Evolutionary conservation across 2,888 invertebrate species (phyloP).

Genomic region (Synanthedon vespiformis): DNA sequence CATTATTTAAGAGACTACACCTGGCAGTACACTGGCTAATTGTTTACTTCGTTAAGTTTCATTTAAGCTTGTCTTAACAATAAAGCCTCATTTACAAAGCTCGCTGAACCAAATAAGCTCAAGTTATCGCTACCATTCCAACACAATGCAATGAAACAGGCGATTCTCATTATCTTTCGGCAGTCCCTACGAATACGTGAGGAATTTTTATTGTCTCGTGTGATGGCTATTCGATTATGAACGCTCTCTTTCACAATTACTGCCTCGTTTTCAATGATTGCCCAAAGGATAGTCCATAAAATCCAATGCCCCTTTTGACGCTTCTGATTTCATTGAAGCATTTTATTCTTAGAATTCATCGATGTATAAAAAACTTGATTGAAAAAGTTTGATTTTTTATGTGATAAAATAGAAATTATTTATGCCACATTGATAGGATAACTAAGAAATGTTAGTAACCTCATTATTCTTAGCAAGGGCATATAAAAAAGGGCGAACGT

Average conservation of each 20-base stretch:
- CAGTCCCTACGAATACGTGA: constrained; percentile 1
- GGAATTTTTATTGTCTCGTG: constrained; percentile 4
- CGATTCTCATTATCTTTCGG: neutral
- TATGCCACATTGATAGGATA: no score
- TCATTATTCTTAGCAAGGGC: no score
- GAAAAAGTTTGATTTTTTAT: no score
- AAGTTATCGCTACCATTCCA: neutral
- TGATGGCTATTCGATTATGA: constrained; percentile 4
- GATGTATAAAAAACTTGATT: no score
- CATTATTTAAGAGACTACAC: neutral
- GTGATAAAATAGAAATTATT: no score
- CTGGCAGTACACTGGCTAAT: neutral
- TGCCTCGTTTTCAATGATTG: constrained; percentile 3
- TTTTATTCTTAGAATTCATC: neutral
- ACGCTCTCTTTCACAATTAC: constrained; percentile 1
- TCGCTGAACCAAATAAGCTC: neutral
- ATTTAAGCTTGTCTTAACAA: neutral
- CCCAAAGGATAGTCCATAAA: constrained; percentile 4
- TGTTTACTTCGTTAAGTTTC: neutral
- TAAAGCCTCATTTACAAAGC: neutral
- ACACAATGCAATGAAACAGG: neutral
- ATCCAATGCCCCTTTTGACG: constrained; percentile 5
- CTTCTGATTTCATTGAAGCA: constrained; percentile 10
- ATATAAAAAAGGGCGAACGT: no score
- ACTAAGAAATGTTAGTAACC: no score